Evolutionary conservation across 2,113 vertebrate genomes (phyloP).

Genomic region (Falco punctatus): DNA sequence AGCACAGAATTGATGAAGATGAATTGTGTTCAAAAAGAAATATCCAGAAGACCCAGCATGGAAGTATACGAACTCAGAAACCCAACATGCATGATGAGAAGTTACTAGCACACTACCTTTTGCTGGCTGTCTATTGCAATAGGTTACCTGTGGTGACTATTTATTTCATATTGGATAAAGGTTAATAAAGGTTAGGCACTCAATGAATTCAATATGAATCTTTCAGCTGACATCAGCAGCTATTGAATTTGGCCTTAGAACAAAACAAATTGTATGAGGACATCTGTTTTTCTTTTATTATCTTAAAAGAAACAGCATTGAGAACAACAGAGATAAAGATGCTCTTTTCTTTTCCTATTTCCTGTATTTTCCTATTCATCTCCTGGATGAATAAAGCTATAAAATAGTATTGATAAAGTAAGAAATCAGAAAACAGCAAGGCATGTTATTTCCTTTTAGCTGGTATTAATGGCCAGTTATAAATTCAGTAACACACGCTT

Average conservation of each 20-base stretch:
- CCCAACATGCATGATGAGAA: not conserved
- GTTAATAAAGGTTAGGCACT: constrained; percentile 14
- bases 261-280: not conserved
- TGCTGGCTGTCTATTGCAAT: not conserved
- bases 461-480: constrained; percentile 29
- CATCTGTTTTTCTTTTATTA: not conserved
- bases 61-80: not conserved
- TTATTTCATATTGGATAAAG: not conserved
- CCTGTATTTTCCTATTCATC: not conserved
- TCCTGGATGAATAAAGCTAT: not conserved
- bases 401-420: constrained; percentile 44
- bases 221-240: not conserved
- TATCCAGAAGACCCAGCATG: not conserved
- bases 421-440: not conserved
- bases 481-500: constrained; percentile 57
- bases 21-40: constrained; percentile 59
- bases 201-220: not conserved
- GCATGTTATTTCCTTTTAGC: constrained; percentile 31
- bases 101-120: not conserved
- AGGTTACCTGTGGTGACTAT: not conserved
- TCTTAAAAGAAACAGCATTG: not conserved
- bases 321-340: not conserved
- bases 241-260: not conserved
- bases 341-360: not conserved
- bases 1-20: constrained; percentile 66